These are phyloP conservation scores for Drosophila kanapiae DNA, from an alignment of 1,140 invertebrate species.

Conservation along the genomic window DNA sequence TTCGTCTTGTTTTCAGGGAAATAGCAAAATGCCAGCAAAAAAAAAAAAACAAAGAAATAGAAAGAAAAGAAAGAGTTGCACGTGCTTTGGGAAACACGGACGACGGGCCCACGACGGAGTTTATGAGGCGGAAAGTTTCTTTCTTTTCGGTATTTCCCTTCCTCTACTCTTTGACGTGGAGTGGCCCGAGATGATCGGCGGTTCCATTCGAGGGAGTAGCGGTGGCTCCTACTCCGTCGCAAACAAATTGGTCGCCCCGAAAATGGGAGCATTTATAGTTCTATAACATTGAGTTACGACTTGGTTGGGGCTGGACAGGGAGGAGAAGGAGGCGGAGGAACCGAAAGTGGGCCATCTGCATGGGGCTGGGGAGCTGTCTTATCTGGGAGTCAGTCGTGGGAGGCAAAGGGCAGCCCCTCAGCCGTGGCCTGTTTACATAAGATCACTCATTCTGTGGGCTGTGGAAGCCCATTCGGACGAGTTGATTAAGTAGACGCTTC, in stretches of 20 bases:
- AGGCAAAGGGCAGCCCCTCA: constrained; percentile 35
- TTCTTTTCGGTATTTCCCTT: constrained; percentile 23
- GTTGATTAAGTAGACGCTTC: constrained; percentile 42
- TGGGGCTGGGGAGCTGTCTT: constrained; percentile 17
- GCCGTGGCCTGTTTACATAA: constrained; percentile 45
- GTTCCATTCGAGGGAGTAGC: constrained; percentile 57
- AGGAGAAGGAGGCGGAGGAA: background rate
- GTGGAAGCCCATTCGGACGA: constrained; percentile 10
- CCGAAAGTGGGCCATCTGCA: constrained; percentile 55
- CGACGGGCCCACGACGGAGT: constrained; percentile 41
- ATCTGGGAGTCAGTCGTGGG: constrained; percentile 36
- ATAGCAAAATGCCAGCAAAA: constrained; percentile 54
- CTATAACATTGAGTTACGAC: constrained; percentile 49
- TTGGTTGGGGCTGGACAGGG: background rate
- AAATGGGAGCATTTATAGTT: constrained; percentile 30
- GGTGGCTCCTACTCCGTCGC: constrained; percentile 27
- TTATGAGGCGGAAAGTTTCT: constrained; percentile 78
- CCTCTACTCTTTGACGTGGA: constrained; percentile 1
- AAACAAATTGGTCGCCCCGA: constrained; percentile 62
- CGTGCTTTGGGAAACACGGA: constrained; percentile 37
- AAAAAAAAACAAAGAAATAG: constrained; percentile 26
- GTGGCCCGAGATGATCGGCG: constrained; percentile 28
- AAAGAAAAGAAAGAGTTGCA: constrained; percentile 63
- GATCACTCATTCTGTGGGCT: constrained; percentile 39
- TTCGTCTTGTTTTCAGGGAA: constrained; percentile 58